Evolutionary conservation across 2,797 vertebrate genomes (phyloP), one percentile per base, ranked within the genome.

Genomic region (Pseudotriccus pelzelni): DNA sequence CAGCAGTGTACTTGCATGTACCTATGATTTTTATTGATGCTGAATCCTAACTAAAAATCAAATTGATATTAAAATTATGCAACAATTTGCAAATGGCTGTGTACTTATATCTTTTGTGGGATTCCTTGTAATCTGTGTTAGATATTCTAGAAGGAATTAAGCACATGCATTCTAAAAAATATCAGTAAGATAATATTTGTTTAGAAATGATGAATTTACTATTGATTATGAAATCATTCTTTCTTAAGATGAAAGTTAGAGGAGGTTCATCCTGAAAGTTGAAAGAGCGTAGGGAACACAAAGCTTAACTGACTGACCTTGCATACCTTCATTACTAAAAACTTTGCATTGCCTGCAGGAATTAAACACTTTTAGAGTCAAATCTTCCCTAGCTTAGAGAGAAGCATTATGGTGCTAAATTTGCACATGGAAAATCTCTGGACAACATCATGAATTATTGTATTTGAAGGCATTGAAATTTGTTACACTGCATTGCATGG

Each of bases 281-380:
- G 47, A 72, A 84, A 47, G 53, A 28, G 5, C 9, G 76, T 89
- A 39, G 28, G 47, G 28, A 96, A 20, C 13, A 78, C 69, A 89
- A 72, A 87, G 36, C 47, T 84, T 18, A 60, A 12, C 10, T 85
- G 77, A 69, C 59, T 47, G 18, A 73, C 47, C 58, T 80, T 89
- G 36, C 5, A 76, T 76, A 46, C 1, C 3, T 76, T 85, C 85
- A 55, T 95, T 85, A 80, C 19, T 20, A 67, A 93, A 73, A 94
- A 52, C 7, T 93, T 55, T 43, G 23, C 53, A 58, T 47, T 84
- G 30, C 49, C 80, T 44, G 23, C 8, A 76, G 90, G 59, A 96
- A 87, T 69, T 44, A 58, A 66, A 22, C 19, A 36, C 69, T 90
- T 96, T 87, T 84, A 72, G n/a, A 81, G 79, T 87, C 36, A 87